Evolutionary conservation across 1,140 invertebrate species (phyloP), one percentile per base, ranked within the genome.

Genomic region (Drosophila sulfurigaster): DNA sequence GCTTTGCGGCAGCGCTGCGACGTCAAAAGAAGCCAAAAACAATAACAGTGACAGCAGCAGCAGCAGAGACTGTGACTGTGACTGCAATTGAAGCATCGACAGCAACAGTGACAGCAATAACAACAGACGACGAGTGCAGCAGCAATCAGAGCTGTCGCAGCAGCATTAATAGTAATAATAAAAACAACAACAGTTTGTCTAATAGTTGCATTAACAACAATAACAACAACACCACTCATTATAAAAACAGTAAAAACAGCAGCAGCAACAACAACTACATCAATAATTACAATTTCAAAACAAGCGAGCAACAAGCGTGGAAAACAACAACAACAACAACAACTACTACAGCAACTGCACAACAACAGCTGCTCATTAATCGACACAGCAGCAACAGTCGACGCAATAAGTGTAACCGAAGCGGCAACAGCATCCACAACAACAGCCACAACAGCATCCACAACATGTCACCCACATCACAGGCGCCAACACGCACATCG

Each of bases 401-500:
- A 41, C 46, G 41, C 28, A 63, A 62, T 15, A 74, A 20, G 16
- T 60, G 11, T 43, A 60, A 30, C 32, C 67, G 58, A 28, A 63
- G 64, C 58, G 67, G 43, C 52, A 79, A 7, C 49, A 66, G 16
- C 66, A 75, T 15, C 59, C 70, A 28, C 46, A 78, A 28, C 52
- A 67, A 38, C 65, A 78, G 30, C 58, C 67, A 35, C 73, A 71
- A 62, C 60, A 64, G 52, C 67, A 65, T 41, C 63, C 72, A 48
- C 82, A 88, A 66, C 78, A 92, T 92, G 91, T 92, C 91, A 76
- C 88, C 91, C 74, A 92, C 91, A 66, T 83, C 90, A 57, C 91
- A 88, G 78, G 82, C 88, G 79, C 92, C 94, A 91, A 93, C 94
- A 75, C 93, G 95, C 58, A 94, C 94, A 45, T 95, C 95, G 20